phyloP scores from a whole-genome alignment of 2,888 invertebrate species.

The Emmelina monodactyla region DNA sequence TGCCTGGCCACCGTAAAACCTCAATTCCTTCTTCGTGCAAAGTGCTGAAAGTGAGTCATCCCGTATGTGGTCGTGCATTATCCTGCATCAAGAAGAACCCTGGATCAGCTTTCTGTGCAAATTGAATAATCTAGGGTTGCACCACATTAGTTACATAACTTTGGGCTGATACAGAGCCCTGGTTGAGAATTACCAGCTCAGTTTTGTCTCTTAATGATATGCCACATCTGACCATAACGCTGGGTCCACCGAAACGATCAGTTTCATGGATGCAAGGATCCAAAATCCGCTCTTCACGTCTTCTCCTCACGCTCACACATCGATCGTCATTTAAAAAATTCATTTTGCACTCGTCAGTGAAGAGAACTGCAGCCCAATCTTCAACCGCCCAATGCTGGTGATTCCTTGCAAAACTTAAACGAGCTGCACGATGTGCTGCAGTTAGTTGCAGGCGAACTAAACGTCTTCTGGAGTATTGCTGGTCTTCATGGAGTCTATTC shows the following conservation, averaged over 20 bases:
- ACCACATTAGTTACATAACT: neutral
- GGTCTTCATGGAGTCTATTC: slow-evolving; percentile 3
- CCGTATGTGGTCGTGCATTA: slow-evolving; percentile 9
- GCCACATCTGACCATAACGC: slow-evolving; percentile 11
- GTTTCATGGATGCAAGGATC: slow-evolving; percentile 7
- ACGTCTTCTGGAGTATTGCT: slow-evolving; percentile 1
- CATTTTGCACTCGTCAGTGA: slow-evolving; percentile 2
- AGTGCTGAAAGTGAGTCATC: slow-evolving; percentile 5
- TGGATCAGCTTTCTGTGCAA: slow-evolving; percentile 1
- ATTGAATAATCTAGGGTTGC: neutral
- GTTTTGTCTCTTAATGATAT: too few species aligned
- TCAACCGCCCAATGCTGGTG: neutral
- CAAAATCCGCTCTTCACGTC: slow-evolving; percentile 5
- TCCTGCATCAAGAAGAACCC: slow-evolving; percentile 9
- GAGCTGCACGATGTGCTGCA: slow-evolving; percentile 1
- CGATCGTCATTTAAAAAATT: slow-evolving; percentile 2
- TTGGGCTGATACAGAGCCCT: neutral
- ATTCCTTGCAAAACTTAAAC: neutral
- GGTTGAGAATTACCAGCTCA: too few species aligned
- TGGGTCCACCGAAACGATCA: slow-evolving; percentile 6
- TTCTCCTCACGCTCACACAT: slow-evolving; percentile 2
- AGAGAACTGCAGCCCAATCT: slow-evolving; percentile 1
- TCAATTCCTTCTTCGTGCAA: slow-evolving; percentile 9
- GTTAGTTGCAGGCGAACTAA: slow-evolving; percentile 1
- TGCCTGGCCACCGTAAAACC: slow-evolving; percentile 14